A percentile compares a stretch with the other conserved stretches of the same genome.
phyloP scores from a whole-genome alignment of 1,140 invertebrate genomes.

The Dendrolimus kikuchii region DNA sequence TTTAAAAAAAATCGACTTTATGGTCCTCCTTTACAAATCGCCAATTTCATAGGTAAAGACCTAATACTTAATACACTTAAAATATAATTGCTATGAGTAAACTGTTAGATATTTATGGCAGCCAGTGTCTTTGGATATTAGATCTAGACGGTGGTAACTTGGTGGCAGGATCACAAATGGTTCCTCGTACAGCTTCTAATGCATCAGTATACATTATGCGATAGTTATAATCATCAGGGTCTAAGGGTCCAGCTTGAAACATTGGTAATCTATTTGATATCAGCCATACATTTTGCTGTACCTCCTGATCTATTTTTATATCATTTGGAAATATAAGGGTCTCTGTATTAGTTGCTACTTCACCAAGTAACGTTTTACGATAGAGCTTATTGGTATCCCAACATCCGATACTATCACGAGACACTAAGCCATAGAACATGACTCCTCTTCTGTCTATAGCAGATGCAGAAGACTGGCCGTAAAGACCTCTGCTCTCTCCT shows the following conservation, averaged over 20 bases:
- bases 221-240: slow-evolving; percentile 80
- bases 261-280: slow-evolving; percentile 82
- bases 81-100: background rate
- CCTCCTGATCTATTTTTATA: slow-evolving; percentile 80
- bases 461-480: slow-evolving; percentile 81
- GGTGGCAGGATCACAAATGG: slow-evolving; percentile 79
- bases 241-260: slow-evolving; percentile 75
- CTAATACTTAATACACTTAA: no score
- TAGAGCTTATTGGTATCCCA: slow-evolving; percentile 85
- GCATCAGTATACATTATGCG: slow-evolving; percentile 78
- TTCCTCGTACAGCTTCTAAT: slow-evolving; percentile 75
- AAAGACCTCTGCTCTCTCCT: slow-evolving; percentile 75
- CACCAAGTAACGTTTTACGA: slow-evolving; percentile 73
- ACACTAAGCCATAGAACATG: slow-evolving; percentile 85
- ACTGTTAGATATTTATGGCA: slow-evolving; percentile 12
- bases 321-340: slow-evolving; percentile 86
- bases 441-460: slow-evolving; percentile 80
- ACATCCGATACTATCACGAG: slow-evolving; percentile 81
- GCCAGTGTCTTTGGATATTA: slow-evolving; percentile 8
- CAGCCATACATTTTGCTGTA: slow-evolving; percentile 80
- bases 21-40: no score
- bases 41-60: no score
- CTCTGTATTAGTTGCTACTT: slow-evolving; percentile 74
- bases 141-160: background rate
- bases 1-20: no score